These are phyloP conservation scores for Scaptomyza caliginosa DNA, from an alignment of 2,888 invertebrate genomes.

Conservation along the genomic window DNA sequence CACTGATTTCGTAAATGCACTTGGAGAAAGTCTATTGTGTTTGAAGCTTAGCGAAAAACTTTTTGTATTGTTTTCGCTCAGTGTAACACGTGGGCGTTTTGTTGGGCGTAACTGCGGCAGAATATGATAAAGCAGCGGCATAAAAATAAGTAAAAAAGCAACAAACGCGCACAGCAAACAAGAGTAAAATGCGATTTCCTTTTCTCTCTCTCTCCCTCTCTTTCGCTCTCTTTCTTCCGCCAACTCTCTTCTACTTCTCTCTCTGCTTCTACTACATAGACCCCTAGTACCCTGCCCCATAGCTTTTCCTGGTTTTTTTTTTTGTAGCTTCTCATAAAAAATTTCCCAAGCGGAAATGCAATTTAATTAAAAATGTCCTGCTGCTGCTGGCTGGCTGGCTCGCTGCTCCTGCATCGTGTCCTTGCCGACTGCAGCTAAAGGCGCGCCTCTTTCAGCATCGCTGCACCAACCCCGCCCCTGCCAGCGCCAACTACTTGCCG, in stretches of 20 bases:
- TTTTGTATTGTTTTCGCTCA: neutral
- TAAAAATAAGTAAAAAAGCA: constrained; percentile 73
- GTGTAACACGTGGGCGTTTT: neutral
- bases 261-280: neutral
- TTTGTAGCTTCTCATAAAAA: constrained; percentile 80
- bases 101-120: constrained; percentile 47
- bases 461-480: constrained; percentile 1
- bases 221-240: constrained; percentile 1
- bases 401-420: constrained; percentile 1
- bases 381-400: constrained; percentile 55
- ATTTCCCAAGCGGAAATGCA: constrained; percentile 82
- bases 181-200: constrained; percentile 53
- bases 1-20: constrained; percentile 62
- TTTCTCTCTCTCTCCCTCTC: neutral
- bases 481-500: constrained; percentile 50
- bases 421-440: constrained; percentile 4
- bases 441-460: constrained; percentile 17
- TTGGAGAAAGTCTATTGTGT: neutral
- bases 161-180: constrained; percentile 49
- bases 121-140: constrained; percentile 74
- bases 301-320: constrained; percentile 48
- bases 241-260: neutral
- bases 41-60: neutral
- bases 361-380: constrained; percentile 82
- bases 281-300: neutral